These are phyloP conservation scores for Megaustenia siamemsis DNA, from an alignment of 2,888 invertebrate species.

Conservation along the genomic window DNA sequence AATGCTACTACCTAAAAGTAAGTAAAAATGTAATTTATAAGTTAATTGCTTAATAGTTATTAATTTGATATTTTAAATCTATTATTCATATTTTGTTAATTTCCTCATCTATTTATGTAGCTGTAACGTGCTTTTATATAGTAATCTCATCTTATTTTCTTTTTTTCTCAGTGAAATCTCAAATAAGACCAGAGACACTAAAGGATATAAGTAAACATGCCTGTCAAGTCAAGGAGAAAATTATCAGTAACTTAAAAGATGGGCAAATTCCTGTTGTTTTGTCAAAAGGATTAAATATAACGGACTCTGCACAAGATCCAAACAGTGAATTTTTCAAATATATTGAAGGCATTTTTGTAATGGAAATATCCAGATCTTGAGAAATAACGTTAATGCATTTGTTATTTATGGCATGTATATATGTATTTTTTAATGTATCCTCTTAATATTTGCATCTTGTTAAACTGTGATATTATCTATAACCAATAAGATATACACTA, in stretches of 20 bases:
- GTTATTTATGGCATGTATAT: no score
- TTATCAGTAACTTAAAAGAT: not conserved
- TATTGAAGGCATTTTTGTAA: not conserved
- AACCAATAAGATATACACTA: no score
- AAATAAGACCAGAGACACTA: not conserved
- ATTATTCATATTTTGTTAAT: no score
- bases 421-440: no score
- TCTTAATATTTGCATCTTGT: no score
- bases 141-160: not conserved
- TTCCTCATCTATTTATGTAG: no score
- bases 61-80: no score
- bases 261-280: slow-evolving; percentile 1
- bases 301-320: slow-evolving; percentile 22
- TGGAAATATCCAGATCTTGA: slow-evolving; percentile 28
- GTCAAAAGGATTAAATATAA: not conserved
- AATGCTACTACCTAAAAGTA: no score
- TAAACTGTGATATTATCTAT: no score
- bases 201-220: not conserved
- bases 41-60: no score
- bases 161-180: slow-evolving; percentile 21
- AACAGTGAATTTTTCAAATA: slow-evolving; percentile 7
- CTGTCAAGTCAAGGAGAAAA: slow-evolving; percentile 13
- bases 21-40: no score
- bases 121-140: not conserved
- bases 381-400: no score